Base-by-base conservation (phyloP, 2,888 invertebrate species). In the Coremacera marginata region DNA sequence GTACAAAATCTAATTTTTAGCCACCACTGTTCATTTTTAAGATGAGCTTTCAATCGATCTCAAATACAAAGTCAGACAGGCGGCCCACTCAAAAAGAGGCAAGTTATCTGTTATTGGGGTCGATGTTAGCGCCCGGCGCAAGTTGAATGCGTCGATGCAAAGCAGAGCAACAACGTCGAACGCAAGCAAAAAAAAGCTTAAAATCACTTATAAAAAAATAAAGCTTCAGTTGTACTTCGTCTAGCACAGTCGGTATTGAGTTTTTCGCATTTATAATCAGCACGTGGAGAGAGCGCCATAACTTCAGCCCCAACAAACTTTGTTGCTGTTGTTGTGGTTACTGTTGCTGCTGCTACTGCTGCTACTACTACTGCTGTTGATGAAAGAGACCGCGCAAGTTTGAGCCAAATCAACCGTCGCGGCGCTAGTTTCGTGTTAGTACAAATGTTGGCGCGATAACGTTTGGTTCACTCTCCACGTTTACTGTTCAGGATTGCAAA, bases 371-470 rank as follows among this genome's bases (percentile, higher is more conserved):
- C 27, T 44, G 44, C n/a, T 16, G 70, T 37, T 34, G 37, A 11
- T 57, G 71, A 27, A 19, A 55, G 55, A 19, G 55, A 14, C 31
- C 27, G 60, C 16, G 22, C 16, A 34, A 51, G 73, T 74, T 22
- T 31, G 65, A 65, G 73, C 31, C 52, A 65, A 51, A 19, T 44
- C 27, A 34, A 37, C 19, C 73, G 62, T 52, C 25, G 52, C 49
- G 31, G 22, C 44, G 49, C 72, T 19, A 72, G 62, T 62, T 25
- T 22, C 19, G 27, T 16, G 49, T 74, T 74, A 74, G 73, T 74
- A 31, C 52, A 65, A 51, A 74, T 65, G 65, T 51, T 74, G 49
- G 73, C 73, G 73, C 65, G 63, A n/a, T 52, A 74, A 52, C 73
- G 73, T 16, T 63, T 74, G 73, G 73, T 74, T 65, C 73, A 19